Percentiles rank a stretch among this genome's conserved stretches.
These are phyloP conservation scores for Mirza zaza DNA, from an alignment of 2,113 vertebrate genomes.

Conservation along the genomic window DNA sequence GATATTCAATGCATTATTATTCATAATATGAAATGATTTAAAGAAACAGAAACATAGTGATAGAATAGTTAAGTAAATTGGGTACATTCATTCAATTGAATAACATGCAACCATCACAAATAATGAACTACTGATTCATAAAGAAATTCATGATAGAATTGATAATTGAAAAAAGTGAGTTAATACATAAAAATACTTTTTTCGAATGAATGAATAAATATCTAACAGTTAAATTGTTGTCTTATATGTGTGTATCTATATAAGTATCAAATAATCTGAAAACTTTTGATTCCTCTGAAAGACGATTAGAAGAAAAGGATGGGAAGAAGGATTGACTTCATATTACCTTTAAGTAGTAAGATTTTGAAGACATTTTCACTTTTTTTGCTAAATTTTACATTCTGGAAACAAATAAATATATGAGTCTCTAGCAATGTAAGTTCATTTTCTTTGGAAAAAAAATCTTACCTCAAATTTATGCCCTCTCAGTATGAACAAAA, in stretches of 20 bases:
- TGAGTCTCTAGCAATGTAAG: not conserved
- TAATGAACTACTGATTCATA: not conserved
- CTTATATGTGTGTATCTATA: not conserved
- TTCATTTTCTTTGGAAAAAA: not conserved
- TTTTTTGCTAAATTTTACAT: not conserved
- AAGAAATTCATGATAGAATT: not conserved
- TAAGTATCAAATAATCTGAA: not conserved
- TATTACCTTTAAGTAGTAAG: not conserved
- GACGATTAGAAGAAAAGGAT: not conserved
- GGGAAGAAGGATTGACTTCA: not conserved
- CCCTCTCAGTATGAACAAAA: not conserved
- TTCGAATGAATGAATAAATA: not conserved
- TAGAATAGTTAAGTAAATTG: not conserved
- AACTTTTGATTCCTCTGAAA: not conserved
- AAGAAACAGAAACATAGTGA: not conserved
- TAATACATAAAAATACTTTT: not conserved
- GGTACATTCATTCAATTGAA: not conserved
- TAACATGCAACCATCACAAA: not conserved
- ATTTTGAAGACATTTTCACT: not conserved
- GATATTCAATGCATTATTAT: not conserved
- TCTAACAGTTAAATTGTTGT: not conserved
- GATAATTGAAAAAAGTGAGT: not conserved
- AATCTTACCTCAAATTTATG: not conserved
- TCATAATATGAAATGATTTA: not conserved
- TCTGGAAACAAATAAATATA: not conserved